Evolutionary conservation across 37 sponge, comb jelly and placozoan genomes (phyloP), one percentile per base, ranked within the genome.

Genomic region (Aplysina aerophoba): DNA sequence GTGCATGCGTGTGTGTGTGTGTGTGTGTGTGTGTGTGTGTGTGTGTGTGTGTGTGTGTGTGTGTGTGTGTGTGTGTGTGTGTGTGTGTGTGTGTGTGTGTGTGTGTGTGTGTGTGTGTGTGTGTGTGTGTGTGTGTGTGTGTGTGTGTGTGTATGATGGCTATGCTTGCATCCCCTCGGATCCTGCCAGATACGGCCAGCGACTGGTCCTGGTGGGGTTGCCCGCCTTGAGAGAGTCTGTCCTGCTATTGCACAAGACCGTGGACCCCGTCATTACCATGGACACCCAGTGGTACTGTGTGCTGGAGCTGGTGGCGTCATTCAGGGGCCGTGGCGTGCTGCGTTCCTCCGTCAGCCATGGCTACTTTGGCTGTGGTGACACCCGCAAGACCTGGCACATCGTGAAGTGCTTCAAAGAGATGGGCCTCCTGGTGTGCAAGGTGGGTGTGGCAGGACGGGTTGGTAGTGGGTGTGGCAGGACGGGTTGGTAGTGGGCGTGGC

Each of bases 311-410:
- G 85, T 89, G 24, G 93, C 87, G 0, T 22, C 34, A 16, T 27
- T 80, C 41, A 35, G 93, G 5, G 54, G 83, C 30, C 31, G 40
- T 20, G 93, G 93, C 16, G 59, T 89, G 22, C 31, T 73, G 34
- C 81, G 88, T 1, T 73, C 89, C 35, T 55, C 36, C 81, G 16
- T 88, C 54, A 89, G 89, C 28, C 56, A 58, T 36, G 78, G 19
- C 71, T 17, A 30, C 33, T 86, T 33, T 86, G 60, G 36, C 44
- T 92, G 27, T 38, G 60, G 83, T 30, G 93, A 92, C 56, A 72
- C 84, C 0, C 84, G 93, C n/a, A 92, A 87, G 71, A 81, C 85
- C 38, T 92, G 83, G 69, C 87, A 86, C 59, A 73, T 84, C 30
- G 73, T 79, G 34, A 83, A 83, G 81, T 2, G 16, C 2, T 58